A percentile compares a stretch with the other conserved stretches of the same genome.
phyloP scores from a whole-genome alignment of 2,888 invertebrate genomes.

The Microplitis deprimator region DNA sequence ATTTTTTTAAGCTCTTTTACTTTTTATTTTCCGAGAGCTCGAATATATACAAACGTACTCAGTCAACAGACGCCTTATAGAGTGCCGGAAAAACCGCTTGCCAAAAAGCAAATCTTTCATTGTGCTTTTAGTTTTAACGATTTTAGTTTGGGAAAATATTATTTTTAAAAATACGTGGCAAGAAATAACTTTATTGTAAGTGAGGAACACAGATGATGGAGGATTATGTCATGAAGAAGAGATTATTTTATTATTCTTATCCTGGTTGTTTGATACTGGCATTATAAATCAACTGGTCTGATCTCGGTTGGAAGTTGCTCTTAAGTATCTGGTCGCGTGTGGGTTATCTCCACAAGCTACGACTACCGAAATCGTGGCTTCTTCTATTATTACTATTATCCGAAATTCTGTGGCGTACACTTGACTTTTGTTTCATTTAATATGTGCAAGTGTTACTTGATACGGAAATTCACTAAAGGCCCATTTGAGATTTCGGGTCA shows the following conservation, averaged over 20 bases:
- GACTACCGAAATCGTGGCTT: not conserved
- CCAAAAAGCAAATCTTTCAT: slow-evolving; percentile 40
- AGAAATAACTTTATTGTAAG: not conserved
- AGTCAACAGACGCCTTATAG: slow-evolving; percentile 35
- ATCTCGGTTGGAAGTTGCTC: not conserved
- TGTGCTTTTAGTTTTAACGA: slow-evolving; percentile 38
- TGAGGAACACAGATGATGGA: not conserved
- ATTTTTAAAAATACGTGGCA: not conserved
- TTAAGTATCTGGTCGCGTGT: not conserved
- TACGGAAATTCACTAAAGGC: not conserved
- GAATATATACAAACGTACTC: slow-evolving; percentile 1
- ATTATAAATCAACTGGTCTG: not conserved
- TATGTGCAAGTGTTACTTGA: not conserved
- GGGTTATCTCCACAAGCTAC: not conserved
- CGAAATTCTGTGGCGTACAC: not conserved
- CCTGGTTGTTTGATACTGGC: not conserved
- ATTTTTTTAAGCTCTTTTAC: not conserved
- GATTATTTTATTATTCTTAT: not conserved
- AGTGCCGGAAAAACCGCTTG: slow-evolving; percentile 20
- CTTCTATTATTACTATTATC: not conserved
- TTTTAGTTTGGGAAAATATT: slow-evolving; percentile 20
- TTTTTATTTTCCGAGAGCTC: not conserved
- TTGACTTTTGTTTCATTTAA: slow-evolving; percentile 10
- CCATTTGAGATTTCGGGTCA: not conserved
- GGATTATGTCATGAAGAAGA: not conserved